Evolutionary conservation across 2,113 vertebrate genomes (phyloP).

Genomic region (Megaceryle torquata): DNA sequence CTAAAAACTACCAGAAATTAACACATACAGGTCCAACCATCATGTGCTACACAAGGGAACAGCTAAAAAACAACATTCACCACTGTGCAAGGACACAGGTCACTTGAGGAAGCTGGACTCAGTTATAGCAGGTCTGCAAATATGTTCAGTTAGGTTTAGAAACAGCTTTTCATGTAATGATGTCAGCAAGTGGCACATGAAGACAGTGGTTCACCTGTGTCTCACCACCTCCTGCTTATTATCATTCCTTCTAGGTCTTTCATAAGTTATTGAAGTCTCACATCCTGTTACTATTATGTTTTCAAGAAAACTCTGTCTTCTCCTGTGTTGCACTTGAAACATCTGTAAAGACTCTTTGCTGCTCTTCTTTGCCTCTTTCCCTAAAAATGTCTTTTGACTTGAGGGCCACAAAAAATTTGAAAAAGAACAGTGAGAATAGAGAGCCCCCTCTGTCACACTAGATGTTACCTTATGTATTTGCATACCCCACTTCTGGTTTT

Average conservation of each 20-base stretch:
- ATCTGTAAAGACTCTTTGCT: background rate
- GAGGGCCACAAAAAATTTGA: background rate
- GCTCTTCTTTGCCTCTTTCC: background rate
- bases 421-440: background rate
- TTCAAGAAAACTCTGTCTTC: background rate
- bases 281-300: background rate
- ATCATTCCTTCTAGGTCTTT: background rate
- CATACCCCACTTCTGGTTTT: background rate
- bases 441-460: background rate
- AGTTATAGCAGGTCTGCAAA: background rate
- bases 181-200: background rate
- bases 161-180: background rate
- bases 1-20: background rate
- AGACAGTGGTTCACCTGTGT: background rate
- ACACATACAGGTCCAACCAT: background rate
- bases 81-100: accelerated
- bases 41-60: background rate
- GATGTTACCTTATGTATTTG: background rate
- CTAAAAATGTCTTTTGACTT: background rate
- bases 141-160: background rate
- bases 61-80: background rate
- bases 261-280: background rate
- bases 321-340: background rate
- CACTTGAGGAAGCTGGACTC: background rate
- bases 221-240: background rate